Percentiles rank a stretch among this genome's conserved stretches.
Conservation (phyloP, 2,888 invertebrate genomes). For the Harpalus rufipes region DNA sequence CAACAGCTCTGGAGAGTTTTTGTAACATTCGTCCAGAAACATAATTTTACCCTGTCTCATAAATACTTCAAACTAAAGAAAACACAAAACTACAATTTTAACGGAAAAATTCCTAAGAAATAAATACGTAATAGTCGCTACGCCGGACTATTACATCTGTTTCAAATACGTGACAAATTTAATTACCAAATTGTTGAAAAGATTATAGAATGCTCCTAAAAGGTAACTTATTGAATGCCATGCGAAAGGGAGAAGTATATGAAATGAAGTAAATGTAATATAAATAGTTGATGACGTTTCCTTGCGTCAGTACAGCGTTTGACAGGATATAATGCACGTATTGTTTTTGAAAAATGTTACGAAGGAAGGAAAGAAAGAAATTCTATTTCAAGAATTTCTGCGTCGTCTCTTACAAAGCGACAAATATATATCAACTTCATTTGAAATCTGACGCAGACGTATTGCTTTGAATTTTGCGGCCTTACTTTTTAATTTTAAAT, state of each 20-base stretch:
- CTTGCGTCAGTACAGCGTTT: neutral
- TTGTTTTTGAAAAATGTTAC: slow-evolving; percentile 48
- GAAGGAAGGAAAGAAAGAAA: slow-evolving; percentile 31
- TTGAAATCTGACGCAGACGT: slow-evolving; percentile 43
- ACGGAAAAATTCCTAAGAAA: too few relatives aligned
- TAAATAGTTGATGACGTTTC: neutral
- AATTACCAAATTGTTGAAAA: too few relatives aligned
- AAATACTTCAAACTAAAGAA: too few relatives aligned
- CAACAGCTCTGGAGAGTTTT: too few relatives aligned
- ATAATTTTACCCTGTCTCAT: too few relatives aligned
- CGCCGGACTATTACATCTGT: too few relatives aligned
- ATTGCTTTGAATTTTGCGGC: slow-evolving; percentile 39
- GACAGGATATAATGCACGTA: slow-evolving; percentile 30
- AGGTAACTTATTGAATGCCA: too few relatives aligned
- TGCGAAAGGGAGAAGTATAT: neutral
- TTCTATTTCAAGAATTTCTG: slow-evolving; percentile 35
- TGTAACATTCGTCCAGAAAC: too few relatives aligned
- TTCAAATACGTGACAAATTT: too few relatives aligned
- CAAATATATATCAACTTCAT: slow-evolving; percentile 55
- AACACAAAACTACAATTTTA: too few relatives aligned
- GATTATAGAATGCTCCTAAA: too few relatives aligned
- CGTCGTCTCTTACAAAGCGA: slow-evolving; percentile 35
- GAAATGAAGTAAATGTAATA: neutral
- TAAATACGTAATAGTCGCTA: too few relatives aligned
- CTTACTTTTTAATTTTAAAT: slow-evolving; percentile 45